Base-by-base conservation (phyloP, 2,113 vertebrate species). In the Gorsachius goisagi region DNA sequence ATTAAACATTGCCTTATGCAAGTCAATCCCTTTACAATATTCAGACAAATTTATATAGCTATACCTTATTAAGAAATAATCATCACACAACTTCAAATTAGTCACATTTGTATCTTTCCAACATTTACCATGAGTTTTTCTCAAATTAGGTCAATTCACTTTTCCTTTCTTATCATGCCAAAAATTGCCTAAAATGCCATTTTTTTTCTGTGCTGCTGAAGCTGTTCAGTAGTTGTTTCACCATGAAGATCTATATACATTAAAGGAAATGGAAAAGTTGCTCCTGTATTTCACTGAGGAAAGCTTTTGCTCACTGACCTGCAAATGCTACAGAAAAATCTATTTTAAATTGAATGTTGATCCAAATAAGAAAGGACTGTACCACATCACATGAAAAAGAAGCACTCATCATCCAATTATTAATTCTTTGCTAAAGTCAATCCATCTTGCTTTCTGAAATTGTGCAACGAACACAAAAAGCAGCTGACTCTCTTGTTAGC, bases 321-420 rank as follows among this genome's bases (percentile, higher is more conserved):
- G 35, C 44, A 84, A 95, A 90, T 84, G 35, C 19, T 78, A 64
- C 27, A 78, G 52, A 84, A 95, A 93, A 94, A 94, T 71, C 79
- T 93, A 33, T 96, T 96, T 93, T 56, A 78, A 90, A 89, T 60
- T 94, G 76, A 75, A 90, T 90, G 76, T 75, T 94, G 97, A 87
- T 85, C 45, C 76, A 96, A 93, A 92, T 72, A 92, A 90, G 76
- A 95, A 90, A 92, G 23, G 49, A 49, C 56, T 81, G 39, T 64
- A 85, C 26, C 27, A 64, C 26, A 72, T 55, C 49, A 72, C 17
- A 49, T 67, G 69, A 89, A 85, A 88, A 88, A 75, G 56, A 90
- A 87, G 12, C 28, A 35, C 22, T 89, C 33, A 39, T 92, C 64
- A 68, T 67, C 27, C 66, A 81, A 41, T 95, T 90, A 89, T 59